phyloP scores from a whole-genome alignment of 2,888 invertebrate genomes.

The Dromius quadrimaculatus region DNA sequence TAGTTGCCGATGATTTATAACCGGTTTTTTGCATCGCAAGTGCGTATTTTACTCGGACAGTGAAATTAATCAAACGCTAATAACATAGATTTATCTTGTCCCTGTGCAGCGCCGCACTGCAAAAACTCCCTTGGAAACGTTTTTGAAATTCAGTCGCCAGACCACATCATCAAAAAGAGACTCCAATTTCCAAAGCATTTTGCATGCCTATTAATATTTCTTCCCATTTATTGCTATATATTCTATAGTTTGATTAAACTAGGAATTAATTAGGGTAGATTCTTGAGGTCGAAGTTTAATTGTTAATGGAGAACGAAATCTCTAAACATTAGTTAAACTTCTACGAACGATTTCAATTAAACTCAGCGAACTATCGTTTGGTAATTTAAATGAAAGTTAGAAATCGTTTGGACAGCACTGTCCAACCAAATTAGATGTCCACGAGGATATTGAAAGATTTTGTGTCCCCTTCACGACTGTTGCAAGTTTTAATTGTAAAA shows the following conservation, averaged over 20 bases:
- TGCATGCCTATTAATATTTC: too few relatives aligned
- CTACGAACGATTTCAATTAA: slow-evolving; percentile 39
- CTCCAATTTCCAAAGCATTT: too few relatives aligned
- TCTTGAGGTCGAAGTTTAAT: slow-evolving; percentile 47
- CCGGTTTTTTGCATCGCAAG: slow-evolving; percentile 43
- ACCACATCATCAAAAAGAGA: slow-evolving; percentile 33
- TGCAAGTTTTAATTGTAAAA: slow-evolving; percentile 49
- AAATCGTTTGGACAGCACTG: slow-evolving; percentile 37
- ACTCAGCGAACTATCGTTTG: slow-evolving; percentile 41
- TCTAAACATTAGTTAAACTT: slow-evolving; percentile 40
- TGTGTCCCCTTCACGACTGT: slow-evolving; percentile 34
- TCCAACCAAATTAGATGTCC: slow-evolving; percentile 49
- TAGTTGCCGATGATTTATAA: slow-evolving; percentile 41
- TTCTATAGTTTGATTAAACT: not conserved
- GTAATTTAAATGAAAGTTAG: slow-evolving; percentile 44
- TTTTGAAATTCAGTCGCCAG: slow-evolving; percentile 26
- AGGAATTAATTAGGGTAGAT: slow-evolving; percentile 36
- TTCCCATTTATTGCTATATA: too few relatives aligned
- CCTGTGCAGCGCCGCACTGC: slow-evolving; percentile 22
- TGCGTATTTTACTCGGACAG: slow-evolving; percentile 46
- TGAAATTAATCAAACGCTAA: slow-evolving; percentile 48
- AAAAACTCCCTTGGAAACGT: slow-evolving; percentile 10
- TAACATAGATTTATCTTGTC: slow-evolving; percentile 48
- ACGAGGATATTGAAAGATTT: slow-evolving; percentile 17
- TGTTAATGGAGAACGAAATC: slow-evolving; percentile 32